Evolutionary conservation across 2,797 vertebrate species (phyloP), one percentile per base, ranked within the genome.

Genomic region (Microcaecilia unicolor): DNA sequence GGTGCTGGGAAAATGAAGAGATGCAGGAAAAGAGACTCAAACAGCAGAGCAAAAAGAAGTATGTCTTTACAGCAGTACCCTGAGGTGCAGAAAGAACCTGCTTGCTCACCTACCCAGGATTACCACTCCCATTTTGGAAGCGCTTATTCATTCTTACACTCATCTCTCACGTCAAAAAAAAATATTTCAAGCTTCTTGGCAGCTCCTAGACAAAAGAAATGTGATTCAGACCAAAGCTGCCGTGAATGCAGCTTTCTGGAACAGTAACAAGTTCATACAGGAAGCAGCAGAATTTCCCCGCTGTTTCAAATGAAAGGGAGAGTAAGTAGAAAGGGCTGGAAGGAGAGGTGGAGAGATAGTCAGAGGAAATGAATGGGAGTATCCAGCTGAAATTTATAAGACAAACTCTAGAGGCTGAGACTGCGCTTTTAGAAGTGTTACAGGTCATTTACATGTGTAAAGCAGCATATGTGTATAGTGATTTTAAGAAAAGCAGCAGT

Each of bases 181-280:
- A n/a, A n/a, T 67, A 53, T 70, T 56, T 72, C 58, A 67, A 10
- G 41, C 48, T 35, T 51, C 17, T 3, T 16, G 47, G 72, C 71
- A 62, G 42, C 58, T 51, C 28, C 41, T 45, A 42, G 31, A 8
- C 1, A 24, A 44, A 45, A 58, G 43, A 36, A 35, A 51, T 49
- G 37, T 57, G 54, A 78, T 55, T 75, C 64, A 67, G 48, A 35
- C 35, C 37, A 33, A n/a, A n/a, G n/a, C n/a, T n/a, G n/a, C n/a
- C n/a, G n/a, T 46, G 46, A 53, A 5, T 67, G 58, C 54, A 31
- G 51, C 37, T 51, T 32, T 51, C 25, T 31, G 48, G 48, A 43
- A 38, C 42, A 64, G 35, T 32, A 41, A 41, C 49, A 41, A 57
- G 80, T 61, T 61, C 19, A 0, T 34, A 62, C 80, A 83, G 44